Evolutionary conservation across 2,113 vertebrate species (phyloP).

Genomic region (Otolemur garnettii): DNA sequence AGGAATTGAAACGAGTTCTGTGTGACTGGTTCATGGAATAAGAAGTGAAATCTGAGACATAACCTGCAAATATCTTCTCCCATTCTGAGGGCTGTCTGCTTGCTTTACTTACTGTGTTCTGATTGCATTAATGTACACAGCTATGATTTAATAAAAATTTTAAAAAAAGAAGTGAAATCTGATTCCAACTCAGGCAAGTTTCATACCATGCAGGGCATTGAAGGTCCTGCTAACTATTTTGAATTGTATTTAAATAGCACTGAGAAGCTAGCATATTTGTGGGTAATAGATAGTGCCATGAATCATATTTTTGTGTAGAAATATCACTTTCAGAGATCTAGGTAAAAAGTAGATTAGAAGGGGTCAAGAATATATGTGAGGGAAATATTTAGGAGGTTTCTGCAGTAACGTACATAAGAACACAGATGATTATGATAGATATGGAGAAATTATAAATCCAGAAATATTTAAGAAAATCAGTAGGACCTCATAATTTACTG

Average conservation of each 20-base stretch:
- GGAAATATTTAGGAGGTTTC: slow-evolving; percentile 8
- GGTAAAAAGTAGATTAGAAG: neutral
- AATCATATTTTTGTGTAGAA: slow-evolving; percentile 34
- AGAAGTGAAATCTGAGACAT: neutral
- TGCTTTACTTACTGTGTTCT: too few relatives aligned
- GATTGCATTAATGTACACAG: too few relatives aligned
- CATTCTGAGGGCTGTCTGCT: too few relatives aligned
- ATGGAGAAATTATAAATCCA: neutral
- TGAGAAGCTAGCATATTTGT: neutral
- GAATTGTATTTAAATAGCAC: neutral
- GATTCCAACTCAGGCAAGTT: neutral
- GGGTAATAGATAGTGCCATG: neutral
- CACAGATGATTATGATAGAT: neutral
- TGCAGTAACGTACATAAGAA: neutral
- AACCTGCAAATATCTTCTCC: too few relatives aligned
- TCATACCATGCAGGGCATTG: neutral
- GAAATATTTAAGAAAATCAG: slow-evolving; percentile 35
- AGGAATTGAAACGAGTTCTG: neutral
- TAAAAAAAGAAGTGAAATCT: neutral
- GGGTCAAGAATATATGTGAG: neutral
- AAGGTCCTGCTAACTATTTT: neutral
- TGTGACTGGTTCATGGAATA: neutral
- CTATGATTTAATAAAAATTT: too few relatives aligned
- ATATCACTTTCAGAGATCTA: slow-evolving; percentile 1
- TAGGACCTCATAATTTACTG: neutral